Evolutionary conservation across 2,888 invertebrate genomes (phyloP).

Genomic region (Gortyna flavago): DNA sequence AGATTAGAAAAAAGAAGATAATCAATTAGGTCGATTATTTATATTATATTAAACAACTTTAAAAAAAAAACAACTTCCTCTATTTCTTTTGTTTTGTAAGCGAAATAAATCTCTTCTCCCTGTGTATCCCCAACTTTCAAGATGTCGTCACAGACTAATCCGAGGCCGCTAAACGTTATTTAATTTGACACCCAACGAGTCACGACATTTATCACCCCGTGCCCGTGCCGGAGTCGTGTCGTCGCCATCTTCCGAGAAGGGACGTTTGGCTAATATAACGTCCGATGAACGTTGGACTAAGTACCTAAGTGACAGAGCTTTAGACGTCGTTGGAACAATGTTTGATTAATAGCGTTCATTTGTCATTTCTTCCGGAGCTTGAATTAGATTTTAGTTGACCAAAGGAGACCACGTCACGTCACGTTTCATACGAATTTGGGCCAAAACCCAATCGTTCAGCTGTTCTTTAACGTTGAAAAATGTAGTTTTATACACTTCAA

Average conservation of each 20-base stretch:
- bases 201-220: conserved; percentile 53
- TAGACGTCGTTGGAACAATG: background rate
- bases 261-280: background rate
- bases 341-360: background rate
- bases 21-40: too few relatives aligned
- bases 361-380: too few relatives aligned
- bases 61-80: background rate
- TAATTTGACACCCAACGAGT: conserved; percentile 65
- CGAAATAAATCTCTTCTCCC: conserved; percentile 29
- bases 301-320: background rate
- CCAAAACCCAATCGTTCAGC: too few relatives aligned
- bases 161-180: conserved; percentile 74
- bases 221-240: conserved; percentile 39
- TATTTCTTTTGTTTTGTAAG: background rate
- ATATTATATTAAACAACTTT: too few relatives aligned
- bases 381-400: too few relatives aligned
- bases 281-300: background rate
- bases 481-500: too few relatives aligned
- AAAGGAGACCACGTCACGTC: too few relatives aligned
- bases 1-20: too few relatives aligned
- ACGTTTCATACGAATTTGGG: too few relatives aligned
- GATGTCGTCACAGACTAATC: conserved; percentile 77
- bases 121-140: conserved; percentile 63
- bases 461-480: too few relatives aligned
- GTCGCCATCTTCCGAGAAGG: background rate